Evolutionary conservation across 1,140 invertebrate genomes (phyloP), one percentile per base, ranked within the genome.

Genomic region (Brachionus rubens): DNA sequence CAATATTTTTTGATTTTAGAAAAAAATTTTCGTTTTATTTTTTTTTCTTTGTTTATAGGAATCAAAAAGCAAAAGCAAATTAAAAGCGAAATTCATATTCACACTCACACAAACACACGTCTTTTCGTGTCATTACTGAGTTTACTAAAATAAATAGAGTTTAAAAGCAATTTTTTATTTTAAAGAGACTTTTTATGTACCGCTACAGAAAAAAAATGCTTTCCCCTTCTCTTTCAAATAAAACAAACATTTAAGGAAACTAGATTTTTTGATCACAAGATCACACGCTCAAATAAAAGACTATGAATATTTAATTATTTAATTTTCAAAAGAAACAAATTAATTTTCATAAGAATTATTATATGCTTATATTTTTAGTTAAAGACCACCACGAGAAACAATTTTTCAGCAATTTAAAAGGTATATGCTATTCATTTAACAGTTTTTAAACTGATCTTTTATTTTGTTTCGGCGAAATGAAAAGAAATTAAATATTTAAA

Each of bases 41-140:
- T 26, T 65, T 41, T 36, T 16, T 36, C 19, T 14, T 7, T 46
- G 5, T 46, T 46, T 5, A 46, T 46, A 3, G 3, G 9, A 14
- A 14, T 46, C n/a, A n/a, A n/a, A n/a, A 14, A 46, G 2, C 14
- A 46, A 46, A 46, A 46, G 43, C 4, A 46, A 46, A 46, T 46
- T 46, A 46, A 36, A 21, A 3, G 30, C 12, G 36, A 36, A 59
- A 36, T 65, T 14, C 43, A n/a, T 43, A 65, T 65, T 65, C 59
- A 65, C 41, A 43, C 16, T 65, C 59, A 65, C 36, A 41, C 59
- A 65, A 65, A 65, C 59, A 65, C 59, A 65, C 59, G 59, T 65
- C 59, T 24, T 65, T 65, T 65, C 59, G 59, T 65, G 59, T 59
- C 36, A n/a, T 59, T 33, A 28, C 36, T 59, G 12, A 59, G 33